Conservation (phyloP, 2,797 vertebrate species). For the Heteromormyrus szaboi region DNA sequence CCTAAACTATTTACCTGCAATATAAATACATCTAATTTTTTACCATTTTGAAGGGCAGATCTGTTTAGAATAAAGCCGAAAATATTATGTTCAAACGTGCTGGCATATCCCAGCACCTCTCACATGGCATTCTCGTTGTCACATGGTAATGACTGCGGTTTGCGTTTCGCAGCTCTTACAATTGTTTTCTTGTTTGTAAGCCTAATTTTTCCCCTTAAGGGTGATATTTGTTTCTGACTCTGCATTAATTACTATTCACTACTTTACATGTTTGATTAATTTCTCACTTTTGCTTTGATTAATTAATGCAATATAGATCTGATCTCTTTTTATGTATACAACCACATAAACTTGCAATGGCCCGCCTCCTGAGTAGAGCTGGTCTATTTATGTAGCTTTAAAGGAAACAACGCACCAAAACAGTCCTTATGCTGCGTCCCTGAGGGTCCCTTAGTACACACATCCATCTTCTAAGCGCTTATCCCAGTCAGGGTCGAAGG, state of each 20-base stretch:
- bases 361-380: neutral
- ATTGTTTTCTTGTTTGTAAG: neutral
- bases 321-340: neutral
- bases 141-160: neutral
- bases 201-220: neutral
- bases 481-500: neutral
- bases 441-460: neutral
- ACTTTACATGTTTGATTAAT: neutral
- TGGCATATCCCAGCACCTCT: neutral
- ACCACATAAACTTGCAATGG: neutral
- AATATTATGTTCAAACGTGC: neutral
- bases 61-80: neutral
- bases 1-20: neutral
- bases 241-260: neutral
- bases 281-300: neutral
- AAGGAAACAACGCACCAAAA: neutral
- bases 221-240: neutral
- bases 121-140: neutral
- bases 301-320: neutral
- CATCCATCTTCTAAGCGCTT: neutral
- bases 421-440: neutral
- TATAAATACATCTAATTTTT: neutral
- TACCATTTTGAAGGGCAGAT: neutral
- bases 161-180: neutral
- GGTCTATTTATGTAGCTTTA: neutral